Percentiles rank a stretch among this genome's conserved stretches.
These are phyloP conservation scores for Nothocercus nigrocapillus DNA, from an alignment of 2,113 vertebrate species.

Conservation along the genomic window DNA sequence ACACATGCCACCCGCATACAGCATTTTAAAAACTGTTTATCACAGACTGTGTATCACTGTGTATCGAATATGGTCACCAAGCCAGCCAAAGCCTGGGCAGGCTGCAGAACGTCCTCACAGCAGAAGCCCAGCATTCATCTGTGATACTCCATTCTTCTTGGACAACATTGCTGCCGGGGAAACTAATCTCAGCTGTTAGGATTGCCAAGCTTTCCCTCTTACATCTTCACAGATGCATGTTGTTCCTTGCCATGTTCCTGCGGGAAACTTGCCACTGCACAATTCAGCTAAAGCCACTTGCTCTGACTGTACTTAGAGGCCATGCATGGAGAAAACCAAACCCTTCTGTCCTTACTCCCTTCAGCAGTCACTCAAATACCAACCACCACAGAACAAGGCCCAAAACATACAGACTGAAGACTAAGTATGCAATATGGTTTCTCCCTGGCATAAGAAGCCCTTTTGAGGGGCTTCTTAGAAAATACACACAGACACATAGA, in stretches of 20 bases:
- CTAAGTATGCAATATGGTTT: background rate
- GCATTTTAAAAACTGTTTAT: background rate
- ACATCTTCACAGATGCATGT: background rate
- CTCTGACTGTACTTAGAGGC: background rate
- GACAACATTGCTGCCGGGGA: background rate
- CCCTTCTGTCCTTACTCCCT: background rate
- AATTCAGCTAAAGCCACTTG: background rate
- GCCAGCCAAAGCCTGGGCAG: background rate
- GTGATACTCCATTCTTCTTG: background rate
- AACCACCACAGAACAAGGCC: background rate
- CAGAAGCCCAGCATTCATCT: background rate
- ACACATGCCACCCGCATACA: rapidly evolving
- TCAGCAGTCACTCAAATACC: background rate
- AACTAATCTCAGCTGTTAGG: background rate
- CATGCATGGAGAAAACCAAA: background rate
- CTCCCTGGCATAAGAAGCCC: background rate
- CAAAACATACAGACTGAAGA: background rate
- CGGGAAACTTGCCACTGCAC: background rate
- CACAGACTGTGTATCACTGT: background rate
- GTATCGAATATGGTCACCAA: background rate
- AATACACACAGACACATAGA: background rate
- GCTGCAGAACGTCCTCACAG: background rate
- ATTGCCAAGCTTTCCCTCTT: background rate
- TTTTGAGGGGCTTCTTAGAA: too few relatives aligned
- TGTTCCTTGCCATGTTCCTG: rapidly evolving